Percentiles rank a stretch among this genome's conserved stretches.
Evolutionary conservation across 1,140 invertebrate species (phyloP).

Genomic region (Ruditapes philippinarum): DNA sequence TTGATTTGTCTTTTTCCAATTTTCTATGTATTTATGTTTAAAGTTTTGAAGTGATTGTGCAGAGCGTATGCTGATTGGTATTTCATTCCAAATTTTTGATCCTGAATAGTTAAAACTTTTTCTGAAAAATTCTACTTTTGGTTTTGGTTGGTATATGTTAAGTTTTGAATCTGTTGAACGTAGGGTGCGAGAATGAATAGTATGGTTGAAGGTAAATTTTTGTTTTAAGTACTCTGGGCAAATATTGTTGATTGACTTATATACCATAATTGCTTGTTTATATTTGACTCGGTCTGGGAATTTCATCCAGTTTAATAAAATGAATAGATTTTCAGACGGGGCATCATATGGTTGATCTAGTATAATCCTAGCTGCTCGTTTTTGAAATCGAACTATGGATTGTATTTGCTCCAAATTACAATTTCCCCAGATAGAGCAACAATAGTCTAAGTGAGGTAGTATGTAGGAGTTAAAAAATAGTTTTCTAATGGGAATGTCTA

Average conservation of each 20-base stretch:
- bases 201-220: not conserved
- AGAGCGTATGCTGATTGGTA: not conserved
- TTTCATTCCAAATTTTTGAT: not conserved
- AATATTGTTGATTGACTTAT: not conserved
- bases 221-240: not conserved
- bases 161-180: not conserved
- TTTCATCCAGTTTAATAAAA: not conserved
- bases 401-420: not conserved
- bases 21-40: not conserved
- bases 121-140: not conserved
- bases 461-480: not conserved
- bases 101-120: not conserved
- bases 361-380: not conserved
- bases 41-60: not conserved
- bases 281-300: constrained; percentile 1
- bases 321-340: not conserved
- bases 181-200: not conserved
- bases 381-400: not conserved
- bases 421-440: not conserved
- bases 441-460: not conserved
- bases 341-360: not conserved
- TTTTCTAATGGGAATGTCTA: not conserved
- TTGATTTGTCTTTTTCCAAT: not conserved
- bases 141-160: not conserved
- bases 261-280: not conserved